phyloP scores from a whole-genome alignment of 2,113 vertebrate species.

The Corythoichthys haematopterus region DNA sequence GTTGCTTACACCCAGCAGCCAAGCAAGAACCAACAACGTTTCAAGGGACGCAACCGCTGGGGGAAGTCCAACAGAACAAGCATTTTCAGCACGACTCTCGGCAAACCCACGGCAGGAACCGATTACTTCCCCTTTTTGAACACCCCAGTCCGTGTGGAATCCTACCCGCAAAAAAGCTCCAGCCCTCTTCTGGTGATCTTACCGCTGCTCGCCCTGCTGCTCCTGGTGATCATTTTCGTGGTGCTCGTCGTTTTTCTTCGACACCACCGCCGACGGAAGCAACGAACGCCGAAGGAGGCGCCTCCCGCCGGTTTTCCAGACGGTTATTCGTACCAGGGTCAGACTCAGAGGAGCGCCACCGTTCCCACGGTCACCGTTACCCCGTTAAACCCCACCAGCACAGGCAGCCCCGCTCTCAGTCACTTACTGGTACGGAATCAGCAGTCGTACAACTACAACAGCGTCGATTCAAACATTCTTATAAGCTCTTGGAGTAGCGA shows the following conservation, averaged over 20 bases:
- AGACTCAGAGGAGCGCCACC: slow-evolving; percentile 65
- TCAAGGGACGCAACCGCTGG: slow-evolving; percentile 70
- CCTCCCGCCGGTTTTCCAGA: slow-evolving; percentile 12
- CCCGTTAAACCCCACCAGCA: slow-evolving; percentile 63
- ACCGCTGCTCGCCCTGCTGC: slow-evolving; percentile 72
- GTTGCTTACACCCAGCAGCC: slow-evolving; percentile 43
- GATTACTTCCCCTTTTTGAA: slow-evolving; percentile 57
- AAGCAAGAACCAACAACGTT: slow-evolving; percentile 60
- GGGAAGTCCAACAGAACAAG: slow-evolving; percentile 51
- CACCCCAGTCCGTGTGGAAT: slow-evolving; percentile 58
- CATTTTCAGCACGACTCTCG: slow-evolving; percentile 49
- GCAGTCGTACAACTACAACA: slow-evolving; percentile 19
- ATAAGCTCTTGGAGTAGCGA: slow-evolving; percentile 70
- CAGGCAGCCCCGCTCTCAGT: slow-evolving; percentile 45
- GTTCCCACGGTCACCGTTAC: slow-evolving; percentile 81
- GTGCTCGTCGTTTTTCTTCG: slow-evolving; percentile 69
- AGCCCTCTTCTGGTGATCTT: slow-evolving; percentile 72
- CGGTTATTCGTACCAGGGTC: slow-evolving; percentile 38
- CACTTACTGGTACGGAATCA: slow-evolving; percentile 38
- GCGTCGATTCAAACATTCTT: slow-evolving; percentile 44
- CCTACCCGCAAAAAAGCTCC: slow-evolving; percentile 59
- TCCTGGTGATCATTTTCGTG: slow-evolving; percentile 68
- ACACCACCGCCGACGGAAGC: slow-evolving; percentile 70
- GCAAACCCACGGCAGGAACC: slow-evolving; percentile 41
- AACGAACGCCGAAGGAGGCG: slow-evolving; percentile 52